Conservation (phyloP, 2,113 vertebrate genomes). For the Hippopotamus amphibius region DNA sequence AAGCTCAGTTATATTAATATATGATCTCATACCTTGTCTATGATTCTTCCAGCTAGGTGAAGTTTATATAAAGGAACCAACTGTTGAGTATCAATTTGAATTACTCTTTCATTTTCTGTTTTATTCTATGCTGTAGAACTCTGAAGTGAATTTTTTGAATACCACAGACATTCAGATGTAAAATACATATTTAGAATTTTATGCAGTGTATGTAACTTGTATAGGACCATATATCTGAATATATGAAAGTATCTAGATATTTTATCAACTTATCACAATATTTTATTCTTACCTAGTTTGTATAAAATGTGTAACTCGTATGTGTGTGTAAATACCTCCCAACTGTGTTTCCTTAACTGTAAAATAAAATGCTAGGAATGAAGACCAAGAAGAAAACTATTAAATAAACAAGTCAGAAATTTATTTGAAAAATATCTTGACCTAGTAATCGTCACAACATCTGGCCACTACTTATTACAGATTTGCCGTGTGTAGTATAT, state of each 20-base stretch:
- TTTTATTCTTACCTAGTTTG: not conserved
- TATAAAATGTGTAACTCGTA: not conserved
- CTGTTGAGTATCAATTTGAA: not conserved
- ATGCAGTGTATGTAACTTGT: not conserved
- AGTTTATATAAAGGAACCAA: not conserved
- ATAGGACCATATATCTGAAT: not conserved
- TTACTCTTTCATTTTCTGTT: constrained; percentile 7
- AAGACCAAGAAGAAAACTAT: not conserved
- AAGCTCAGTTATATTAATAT: constrained; percentile 32
- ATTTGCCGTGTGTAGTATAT: not conserved
- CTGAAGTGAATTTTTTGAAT: not conserved
- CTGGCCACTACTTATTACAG: not conserved
- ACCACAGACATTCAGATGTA: not conserved
- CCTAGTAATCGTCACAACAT: not conserved
- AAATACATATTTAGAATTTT: not conserved
- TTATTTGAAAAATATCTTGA: not conserved
- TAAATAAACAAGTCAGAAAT: not conserved
- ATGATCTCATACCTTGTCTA: not conserved
- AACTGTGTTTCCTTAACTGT: not conserved
- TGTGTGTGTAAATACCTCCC: not conserved
- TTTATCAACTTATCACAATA: not conserved
- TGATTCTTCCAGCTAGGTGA: not conserved
- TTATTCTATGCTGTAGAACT: not conserved
- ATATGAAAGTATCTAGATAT: not conserved
- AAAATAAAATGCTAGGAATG: not conserved